These are phyloP conservation scores for Dendroctonus valens DNA, from an alignment of 1,140 invertebrate genomes.

Conservation along the genomic window DNA sequence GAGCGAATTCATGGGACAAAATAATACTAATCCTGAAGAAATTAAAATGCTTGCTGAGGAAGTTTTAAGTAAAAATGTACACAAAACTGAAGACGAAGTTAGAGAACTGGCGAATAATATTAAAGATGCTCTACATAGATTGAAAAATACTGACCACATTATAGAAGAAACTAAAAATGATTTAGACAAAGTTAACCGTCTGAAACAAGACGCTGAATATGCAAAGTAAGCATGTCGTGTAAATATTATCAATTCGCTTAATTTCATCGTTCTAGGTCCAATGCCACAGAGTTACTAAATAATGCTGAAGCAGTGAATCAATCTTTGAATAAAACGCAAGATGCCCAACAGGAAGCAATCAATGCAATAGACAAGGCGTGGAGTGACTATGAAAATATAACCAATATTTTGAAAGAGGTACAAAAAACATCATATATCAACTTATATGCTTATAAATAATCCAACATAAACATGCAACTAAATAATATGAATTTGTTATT, in stretches of 20 bases:
- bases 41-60: slow-evolving; percentile 76
- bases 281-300: slow-evolving; percentile 57
- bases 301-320: slow-evolving; percentile 59
- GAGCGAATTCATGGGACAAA: slow-evolving; percentile 70
- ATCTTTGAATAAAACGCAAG: slow-evolving; percentile 65
- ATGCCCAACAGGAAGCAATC: slow-evolving; percentile 75
- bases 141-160: slow-evolving; percentile 89
- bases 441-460: not conserved
- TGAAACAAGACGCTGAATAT: slow-evolving; percentile 74
- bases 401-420: slow-evolving; percentile 63
- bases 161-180: slow-evolving; percentile 81
- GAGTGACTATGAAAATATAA: slow-evolving; percentile 71
- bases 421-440: not conserved
- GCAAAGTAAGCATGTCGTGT: slow-evolving; percentile 63
- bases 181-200: slow-evolving; percentile 66
- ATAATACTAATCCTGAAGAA: slow-evolving; percentile 76
- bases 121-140: slow-evolving; percentile 76
- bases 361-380: slow-evolving; percentile 77
- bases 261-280: slow-evolving; percentile 38
- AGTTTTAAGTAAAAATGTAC: slow-evolving; percentile 58
- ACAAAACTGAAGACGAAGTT: slow-evolving; percentile 77
- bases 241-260: slow-evolving; percentile 5
- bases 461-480: not conserved
- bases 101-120: slow-evolving; percentile 78
- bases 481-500: not conserved